phyloP scores from a whole-genome alignment of 92 coral and sea anemone genomes.

The Anthopleura xanthogrammica region DNA sequence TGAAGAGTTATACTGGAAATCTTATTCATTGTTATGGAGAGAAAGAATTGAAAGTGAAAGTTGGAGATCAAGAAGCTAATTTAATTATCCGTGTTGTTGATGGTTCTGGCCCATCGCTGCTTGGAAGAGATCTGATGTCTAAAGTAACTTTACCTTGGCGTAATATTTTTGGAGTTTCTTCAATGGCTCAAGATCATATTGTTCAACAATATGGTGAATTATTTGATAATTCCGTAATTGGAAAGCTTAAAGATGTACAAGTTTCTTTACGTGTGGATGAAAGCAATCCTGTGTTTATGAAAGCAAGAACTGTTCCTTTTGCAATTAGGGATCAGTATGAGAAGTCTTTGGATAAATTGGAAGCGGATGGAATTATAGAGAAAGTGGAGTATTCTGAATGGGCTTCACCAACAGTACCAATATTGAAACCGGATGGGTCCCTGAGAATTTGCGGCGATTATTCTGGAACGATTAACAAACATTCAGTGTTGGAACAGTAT shows the following conservation, averaged over 20 bases:
- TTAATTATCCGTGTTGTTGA: too few species aligned
- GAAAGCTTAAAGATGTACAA: background rate
- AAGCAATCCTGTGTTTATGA: background rate
- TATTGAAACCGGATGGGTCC: conserved; percentile 29
- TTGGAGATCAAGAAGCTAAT: too few species aligned
- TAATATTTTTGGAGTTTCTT: too few species aligned
- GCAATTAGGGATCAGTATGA: conserved; percentile 42
- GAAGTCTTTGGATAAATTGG: conserved; percentile 16
- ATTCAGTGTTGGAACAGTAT: conserved; percentile 38
- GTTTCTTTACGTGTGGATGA: background rate
- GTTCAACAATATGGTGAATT: too few species aligned
- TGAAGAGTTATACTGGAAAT: conserved; percentile 35
- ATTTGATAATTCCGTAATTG: too few species aligned
- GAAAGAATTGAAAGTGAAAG: too few species aligned
- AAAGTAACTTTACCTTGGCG: too few species aligned
- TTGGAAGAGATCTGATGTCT: too few species aligned
- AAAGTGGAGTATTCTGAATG: conserved; percentile 38
- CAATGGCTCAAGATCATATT: too few species aligned
- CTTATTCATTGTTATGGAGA: background rate
- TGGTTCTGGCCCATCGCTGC: too few species aligned
- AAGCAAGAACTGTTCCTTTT: conserved; percentile 35
- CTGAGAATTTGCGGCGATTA: conserved; percentile 39
- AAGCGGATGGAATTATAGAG: conserved; percentile 32
- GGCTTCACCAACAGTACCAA: conserved; percentile 37
- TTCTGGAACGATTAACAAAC: conserved; percentile 29